phyloP scores from a whole-genome alignment of 2,888 invertebrate genomes.

The Cylloceria caligata region DNA sequence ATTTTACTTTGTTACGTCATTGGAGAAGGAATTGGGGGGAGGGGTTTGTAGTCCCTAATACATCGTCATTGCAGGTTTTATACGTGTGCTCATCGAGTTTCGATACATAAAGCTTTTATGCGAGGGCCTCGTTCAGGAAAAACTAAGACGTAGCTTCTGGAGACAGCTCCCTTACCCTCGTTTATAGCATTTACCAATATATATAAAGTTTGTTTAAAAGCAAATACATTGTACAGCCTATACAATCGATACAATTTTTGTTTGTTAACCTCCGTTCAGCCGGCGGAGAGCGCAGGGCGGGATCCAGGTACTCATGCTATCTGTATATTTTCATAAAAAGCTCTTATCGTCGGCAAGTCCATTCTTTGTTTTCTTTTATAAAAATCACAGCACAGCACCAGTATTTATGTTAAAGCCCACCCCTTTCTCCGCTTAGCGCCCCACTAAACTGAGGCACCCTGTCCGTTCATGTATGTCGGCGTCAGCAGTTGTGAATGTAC shows the following conservation, averaged over 20 bases:
- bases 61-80: slow-evolving; percentile 13
- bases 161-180: slow-evolving; percentile 70
- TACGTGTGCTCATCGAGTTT: slow-evolving; percentile 34
- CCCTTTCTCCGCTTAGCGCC: slow-evolving; percentile 75
- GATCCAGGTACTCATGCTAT: slow-evolving; percentile 83
- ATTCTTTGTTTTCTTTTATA: slow-evolving; percentile 74
- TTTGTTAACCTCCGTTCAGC: slow-evolving; percentile 68
- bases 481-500: slow-evolving; percentile 68
- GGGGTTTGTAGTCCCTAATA: slow-evolving; percentile 29
- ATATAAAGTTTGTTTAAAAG: slow-evolving; percentile 72
- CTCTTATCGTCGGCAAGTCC: slow-evolving; percentile 55
- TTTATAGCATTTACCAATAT: slow-evolving; percentile 72
- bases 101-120: slow-evolving; percentile 64
- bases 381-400: slow-evolving; percentile 83
- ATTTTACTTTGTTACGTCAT: slow-evolving; percentile 58
- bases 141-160: slow-evolving; percentile 70
- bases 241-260: slow-evolving; percentile 76
- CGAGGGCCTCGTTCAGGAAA: slow-evolving; percentile 67
- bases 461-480: slow-evolving; percentile 56
- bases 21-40: background rate
- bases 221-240: slow-evolving; percentile 82
- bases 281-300: slow-evolving; percentile 80
- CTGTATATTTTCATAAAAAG: slow-evolving; percentile 81
- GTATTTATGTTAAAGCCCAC: slow-evolving; percentile 79
- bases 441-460: slow-evolving; percentile 79